Evolutionary conservation across 2,888 invertebrate species (phyloP), one percentile per base, ranked within the genome.

Genomic region (Augiades crinisus): DNA sequence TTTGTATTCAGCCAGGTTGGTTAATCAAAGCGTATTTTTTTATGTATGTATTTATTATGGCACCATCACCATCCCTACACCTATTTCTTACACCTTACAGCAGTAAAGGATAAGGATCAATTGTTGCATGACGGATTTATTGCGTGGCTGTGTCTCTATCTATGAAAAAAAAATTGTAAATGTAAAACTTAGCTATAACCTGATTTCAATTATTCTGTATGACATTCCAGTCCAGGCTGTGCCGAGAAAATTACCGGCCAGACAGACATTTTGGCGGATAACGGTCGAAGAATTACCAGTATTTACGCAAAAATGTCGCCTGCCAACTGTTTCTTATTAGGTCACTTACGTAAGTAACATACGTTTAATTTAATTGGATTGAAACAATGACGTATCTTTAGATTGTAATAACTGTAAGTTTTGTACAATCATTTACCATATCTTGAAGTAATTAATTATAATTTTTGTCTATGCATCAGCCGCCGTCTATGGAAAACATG

Each of bases 211-310:
- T 27, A 27, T 27, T 27, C 27, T 16, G n/a, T 21, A 22, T 21
- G 22, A 38, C 24, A 40, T 40, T 40, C 14, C 14, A 14, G 10
- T 40, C 3, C 1, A 24, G 5, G 12, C 1, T 24, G 14, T 24
- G n/a, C 24, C 24, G 14, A n/a, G n/a, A 13, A 14, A 21, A 37
- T 19, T 6, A 37, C 6, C 14, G 14, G 13, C 8, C 7, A 8
- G n/a, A 5, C n/a, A 24, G 36, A 6, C 30, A 30, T 16, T 17
- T 38, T 38, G 5, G 31, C 2, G 8, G 7, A 40, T 54, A 54
- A 55, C 56, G 58, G 60, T 58, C 54, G 57, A 54, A 56, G 47
- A 53, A 57, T 54, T 56, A 58, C 34, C 34, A 30, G 45, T 34
- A 21, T 31, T 13, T 33, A 46, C 16, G 7, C 24, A 22, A 34